Conservation (phyloP, 2,797 vertebrate genomes). For the Gambusia yucatana region DNA sequence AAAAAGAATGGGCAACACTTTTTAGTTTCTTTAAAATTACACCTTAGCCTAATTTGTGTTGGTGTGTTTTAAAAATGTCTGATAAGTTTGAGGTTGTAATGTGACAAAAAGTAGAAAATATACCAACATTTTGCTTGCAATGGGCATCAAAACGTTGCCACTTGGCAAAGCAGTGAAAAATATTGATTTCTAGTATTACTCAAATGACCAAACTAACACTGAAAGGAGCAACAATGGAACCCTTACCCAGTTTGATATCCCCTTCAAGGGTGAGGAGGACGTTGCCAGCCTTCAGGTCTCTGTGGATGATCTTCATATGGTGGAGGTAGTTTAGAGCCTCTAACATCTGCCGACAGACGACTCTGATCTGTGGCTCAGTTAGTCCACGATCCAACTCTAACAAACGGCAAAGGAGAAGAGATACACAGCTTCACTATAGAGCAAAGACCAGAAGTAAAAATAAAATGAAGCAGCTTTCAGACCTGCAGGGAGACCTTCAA, state of each 20-base stretch:
- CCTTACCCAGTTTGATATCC: constrained; percentile 93
- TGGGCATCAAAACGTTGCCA: not conserved
- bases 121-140: not conserved
- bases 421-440: not conserved
- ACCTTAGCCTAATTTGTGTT: not conserved
- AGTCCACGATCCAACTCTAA: constrained; percentile 93
- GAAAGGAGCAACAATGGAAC: constrained; percentile 13
- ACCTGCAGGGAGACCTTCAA: constrained; percentile 2
- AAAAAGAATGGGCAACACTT: not conserved
- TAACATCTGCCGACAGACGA: constrained; percentile 94
- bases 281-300: constrained; percentile 97
- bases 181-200: not conserved
- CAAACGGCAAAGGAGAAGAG: not conserved
- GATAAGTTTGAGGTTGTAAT: not conserved
- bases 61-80: not conserved
- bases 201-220: not conserved
- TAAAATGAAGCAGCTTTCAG: not conserved
- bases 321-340: constrained; percentile 94
- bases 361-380: constrained; percentile 93
- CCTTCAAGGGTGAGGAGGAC: constrained; percentile 94
- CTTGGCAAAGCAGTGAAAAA: not conserved
- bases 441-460: not conserved
- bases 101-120: not conserved
- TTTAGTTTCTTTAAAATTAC: not conserved
- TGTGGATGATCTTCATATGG: constrained; percentile 94